Percentiles rank a stretch among this genome's conserved stretches.
These are phyloP conservation scores for Oceanodroma tethys DNA, from an alignment of 2,113 vertebrate genomes.

Conservation along the genomic window DNA sequence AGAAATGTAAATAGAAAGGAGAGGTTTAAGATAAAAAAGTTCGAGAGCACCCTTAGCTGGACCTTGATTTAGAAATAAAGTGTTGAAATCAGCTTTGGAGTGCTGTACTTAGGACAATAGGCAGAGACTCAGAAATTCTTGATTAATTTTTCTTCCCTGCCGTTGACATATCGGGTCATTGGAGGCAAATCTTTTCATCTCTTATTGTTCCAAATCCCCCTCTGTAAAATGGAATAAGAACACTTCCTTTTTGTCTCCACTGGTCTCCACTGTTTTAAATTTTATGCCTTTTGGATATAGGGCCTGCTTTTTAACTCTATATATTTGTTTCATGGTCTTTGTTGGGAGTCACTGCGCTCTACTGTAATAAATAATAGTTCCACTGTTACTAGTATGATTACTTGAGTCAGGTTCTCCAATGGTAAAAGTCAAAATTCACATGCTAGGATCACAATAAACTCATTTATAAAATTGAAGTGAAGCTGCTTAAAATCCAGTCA, in stretches of 20 bases:
- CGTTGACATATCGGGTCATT: background rate
- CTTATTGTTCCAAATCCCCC: background rate
- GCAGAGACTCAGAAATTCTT: background rate
- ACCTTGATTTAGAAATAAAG: background rate
- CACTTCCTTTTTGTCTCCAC: background rate
- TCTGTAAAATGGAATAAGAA: background rate
- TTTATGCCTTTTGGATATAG: background rate
- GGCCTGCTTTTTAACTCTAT: background rate
- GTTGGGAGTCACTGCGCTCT: background rate
- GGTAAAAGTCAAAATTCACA: constrained; percentile 9
- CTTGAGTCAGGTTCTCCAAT: background rate
- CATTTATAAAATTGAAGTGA: constrained; percentile 54
- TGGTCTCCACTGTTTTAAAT: background rate
- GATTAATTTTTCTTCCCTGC: background rate
- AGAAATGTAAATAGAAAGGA: background rate
- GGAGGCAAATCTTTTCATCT: background rate
- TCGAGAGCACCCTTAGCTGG: background rate
- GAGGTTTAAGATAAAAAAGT: background rate
- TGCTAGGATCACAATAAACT: background rate
- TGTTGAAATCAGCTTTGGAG: background rate
- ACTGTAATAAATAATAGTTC: background rate
- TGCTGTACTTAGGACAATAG: background rate
- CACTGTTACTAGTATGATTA: background rate
- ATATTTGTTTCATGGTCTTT: background rate
- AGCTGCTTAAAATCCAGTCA: constrained; percentile 77